phyloP scores from a whole-genome alignment of 2,113 vertebrate genomes.

The Jacana jacana region DNA sequence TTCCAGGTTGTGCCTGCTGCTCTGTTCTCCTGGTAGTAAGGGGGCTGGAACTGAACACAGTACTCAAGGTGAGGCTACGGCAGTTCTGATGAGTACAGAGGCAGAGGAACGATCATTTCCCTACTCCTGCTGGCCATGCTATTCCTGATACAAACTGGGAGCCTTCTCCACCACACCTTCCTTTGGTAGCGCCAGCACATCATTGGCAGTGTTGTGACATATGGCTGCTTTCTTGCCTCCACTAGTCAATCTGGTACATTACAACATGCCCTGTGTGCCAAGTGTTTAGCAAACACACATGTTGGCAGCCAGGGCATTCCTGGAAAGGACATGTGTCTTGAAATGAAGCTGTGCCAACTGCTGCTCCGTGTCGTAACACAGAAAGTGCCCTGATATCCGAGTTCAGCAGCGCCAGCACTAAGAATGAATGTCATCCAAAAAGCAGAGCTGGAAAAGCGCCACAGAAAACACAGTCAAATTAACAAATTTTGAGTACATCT shows the following conservation, averaged over 20 bases:
- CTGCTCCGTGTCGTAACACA: background rate
- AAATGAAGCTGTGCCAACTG: slow-evolving; percentile 53
- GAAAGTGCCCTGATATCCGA: background rate
- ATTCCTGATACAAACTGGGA: background rate
- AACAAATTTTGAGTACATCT: background rate
- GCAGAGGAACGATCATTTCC: too few species aligned
- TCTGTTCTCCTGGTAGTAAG: too few species aligned
- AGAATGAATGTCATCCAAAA: slow-evolving; percentile 9
- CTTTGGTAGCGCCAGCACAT: background rate
- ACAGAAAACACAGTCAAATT: background rate
- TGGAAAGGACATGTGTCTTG: slow-evolving; percentile 55
- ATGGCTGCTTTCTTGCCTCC: slow-evolving; percentile 2
- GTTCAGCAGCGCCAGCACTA: background rate
- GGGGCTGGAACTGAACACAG: too few species aligned
- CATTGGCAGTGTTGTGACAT: slow-evolving; percentile 5
- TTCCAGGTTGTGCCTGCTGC: too few species aligned
- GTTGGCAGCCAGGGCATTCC: slow-evolving; percentile 36
- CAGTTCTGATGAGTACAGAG: too few species aligned
- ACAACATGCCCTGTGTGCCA: slow-evolving; percentile 25
- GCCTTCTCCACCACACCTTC: background rate
- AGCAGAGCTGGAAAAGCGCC: background rate
- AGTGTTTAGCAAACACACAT: slow-evolving; percentile 59
- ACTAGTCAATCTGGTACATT: slow-evolving; percentile 23
- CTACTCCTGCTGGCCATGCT: too few species aligned
- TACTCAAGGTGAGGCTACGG: too few species aligned